Evolutionary conservation across 2,113 vertebrate genomes (phyloP).

Genomic region (Brevimyrus niger): DNA sequence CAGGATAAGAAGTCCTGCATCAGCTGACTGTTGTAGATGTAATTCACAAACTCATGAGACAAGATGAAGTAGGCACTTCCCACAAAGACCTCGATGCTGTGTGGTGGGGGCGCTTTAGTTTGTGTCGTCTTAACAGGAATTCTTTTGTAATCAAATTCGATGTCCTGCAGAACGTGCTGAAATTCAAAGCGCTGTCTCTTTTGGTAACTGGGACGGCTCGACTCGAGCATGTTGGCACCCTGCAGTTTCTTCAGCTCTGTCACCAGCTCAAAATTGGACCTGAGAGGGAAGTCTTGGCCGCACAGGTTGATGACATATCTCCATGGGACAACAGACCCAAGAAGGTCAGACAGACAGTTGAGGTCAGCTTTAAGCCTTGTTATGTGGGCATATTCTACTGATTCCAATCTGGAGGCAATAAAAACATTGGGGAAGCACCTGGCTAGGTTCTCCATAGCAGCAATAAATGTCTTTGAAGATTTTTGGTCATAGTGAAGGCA

Average conservation of each 20-base stretch:
- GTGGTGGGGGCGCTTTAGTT: conserved; percentile 68
- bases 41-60: conserved; percentile 66
- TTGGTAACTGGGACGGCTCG: conserved; percentile 63
- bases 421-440: conserved; percentile 79
- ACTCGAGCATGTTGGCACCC: conserved; percentile 84
- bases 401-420: conserved; percentile 76
- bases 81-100: conserved; percentile 75
- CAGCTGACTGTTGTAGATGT: conserved; percentile 55
- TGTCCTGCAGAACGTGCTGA: conserved; percentile 63
- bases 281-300: conserved; percentile 88
- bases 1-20: conserved; percentile 78
- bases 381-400: conserved; percentile 78
- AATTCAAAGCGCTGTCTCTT: conserved; percentile 78
- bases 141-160: conserved; percentile 64
- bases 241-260: conserved; percentile 70
- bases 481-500: conserved; percentile 89
- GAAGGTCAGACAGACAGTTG: conserved; percentile 81
- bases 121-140: conserved; percentile 67
- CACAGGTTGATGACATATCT: conserved; percentile 86
- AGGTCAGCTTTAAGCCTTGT: conserved; percentile 84
- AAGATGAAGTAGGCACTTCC: conserved; percentile 90
- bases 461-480: conserved; percentile 67
- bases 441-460: conserved; percentile 72
- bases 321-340: conserved; percentile 70
- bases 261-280: conserved; percentile 75